Conservation (phyloP, 2,888 invertebrate species). For the Drosophila mercatorum region DNA sequence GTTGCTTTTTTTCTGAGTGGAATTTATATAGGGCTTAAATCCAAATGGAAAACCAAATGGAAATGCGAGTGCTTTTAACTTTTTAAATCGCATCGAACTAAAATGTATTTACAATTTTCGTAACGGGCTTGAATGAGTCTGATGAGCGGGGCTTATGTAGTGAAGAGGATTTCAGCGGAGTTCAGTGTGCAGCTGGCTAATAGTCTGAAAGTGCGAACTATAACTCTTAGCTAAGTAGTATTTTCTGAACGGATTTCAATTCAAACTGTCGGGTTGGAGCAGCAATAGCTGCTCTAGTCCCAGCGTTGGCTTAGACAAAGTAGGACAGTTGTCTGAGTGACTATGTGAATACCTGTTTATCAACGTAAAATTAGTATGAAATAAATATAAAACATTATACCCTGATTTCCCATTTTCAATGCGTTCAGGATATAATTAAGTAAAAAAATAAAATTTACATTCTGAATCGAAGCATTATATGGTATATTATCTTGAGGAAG, state of each 20-base stretch:
- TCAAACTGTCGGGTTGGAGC: too few species aligned
- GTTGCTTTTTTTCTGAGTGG: background rate
- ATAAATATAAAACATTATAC: too few species aligned
- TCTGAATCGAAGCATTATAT: background rate
- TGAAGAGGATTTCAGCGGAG: background rate
- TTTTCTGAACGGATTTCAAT: background rate
- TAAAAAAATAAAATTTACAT: too few species aligned
- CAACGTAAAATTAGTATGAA: background rate
- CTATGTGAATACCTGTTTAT: too few species aligned
- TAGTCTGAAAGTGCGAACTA: background rate
- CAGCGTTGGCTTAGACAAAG: too few species aligned
- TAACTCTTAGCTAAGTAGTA: background rate
- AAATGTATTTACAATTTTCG: background rate
- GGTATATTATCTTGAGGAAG: background rate
- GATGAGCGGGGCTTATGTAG: background rate
- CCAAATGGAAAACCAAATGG: conserved; percentile 29
- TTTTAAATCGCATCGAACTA: background rate
- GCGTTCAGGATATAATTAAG: too few species aligned
- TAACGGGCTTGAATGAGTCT: background rate
- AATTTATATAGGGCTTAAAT: conserved; percentile 17
- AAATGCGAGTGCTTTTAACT: background rate
- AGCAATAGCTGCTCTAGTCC: too few species aligned
- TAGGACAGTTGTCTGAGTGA: too few species aligned
- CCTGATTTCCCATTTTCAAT: too few species aligned
- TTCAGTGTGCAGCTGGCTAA: background rate